These are phyloP conservation scores for Parus major DNA, from an alignment of 2,113 vertebrate genomes.

Conservation along the genomic window DNA sequence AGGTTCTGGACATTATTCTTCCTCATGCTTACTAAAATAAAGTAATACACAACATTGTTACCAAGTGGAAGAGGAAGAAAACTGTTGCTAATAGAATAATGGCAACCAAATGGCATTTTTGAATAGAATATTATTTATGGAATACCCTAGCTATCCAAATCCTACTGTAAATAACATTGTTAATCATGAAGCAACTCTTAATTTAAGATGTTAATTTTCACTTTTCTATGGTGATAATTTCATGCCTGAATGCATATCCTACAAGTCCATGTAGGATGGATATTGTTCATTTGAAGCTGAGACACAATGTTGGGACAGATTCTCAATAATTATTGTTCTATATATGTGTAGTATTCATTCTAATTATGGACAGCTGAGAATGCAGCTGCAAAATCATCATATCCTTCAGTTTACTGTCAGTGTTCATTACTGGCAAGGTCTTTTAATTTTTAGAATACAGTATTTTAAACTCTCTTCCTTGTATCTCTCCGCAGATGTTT, in stretches of 20 bases:
- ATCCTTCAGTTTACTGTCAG: neutral
- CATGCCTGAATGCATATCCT: neutral
- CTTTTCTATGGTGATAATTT: neutral
- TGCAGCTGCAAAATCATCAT: constrained; percentile 37
- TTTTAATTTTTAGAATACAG: constrained; percentile 32
- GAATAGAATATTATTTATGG: neutral
- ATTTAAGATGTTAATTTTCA: neutral
- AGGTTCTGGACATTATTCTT: neutral
- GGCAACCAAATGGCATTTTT: neutral
- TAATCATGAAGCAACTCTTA: neutral
- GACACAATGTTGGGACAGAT: neutral
- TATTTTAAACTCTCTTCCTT: constrained; percentile 22
- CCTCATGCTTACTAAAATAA: neutral
- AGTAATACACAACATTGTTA: neutral
- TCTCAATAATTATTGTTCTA: constrained; percentile 36
- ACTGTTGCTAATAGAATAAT: neutral
- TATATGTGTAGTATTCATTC: neutral
- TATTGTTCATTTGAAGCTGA: neutral
- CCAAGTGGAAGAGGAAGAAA: neutral
- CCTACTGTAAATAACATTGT: neutral
- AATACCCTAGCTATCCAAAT: neutral
- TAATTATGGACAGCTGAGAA: constrained; percentile 39
- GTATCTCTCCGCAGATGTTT: constrained; percentile 18
- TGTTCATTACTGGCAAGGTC: constrained; percentile 14
- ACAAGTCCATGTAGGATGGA: neutral